Conservation (phyloP, 2,888 invertebrate species). For the Thecocarcelia acutangulata region DNA sequence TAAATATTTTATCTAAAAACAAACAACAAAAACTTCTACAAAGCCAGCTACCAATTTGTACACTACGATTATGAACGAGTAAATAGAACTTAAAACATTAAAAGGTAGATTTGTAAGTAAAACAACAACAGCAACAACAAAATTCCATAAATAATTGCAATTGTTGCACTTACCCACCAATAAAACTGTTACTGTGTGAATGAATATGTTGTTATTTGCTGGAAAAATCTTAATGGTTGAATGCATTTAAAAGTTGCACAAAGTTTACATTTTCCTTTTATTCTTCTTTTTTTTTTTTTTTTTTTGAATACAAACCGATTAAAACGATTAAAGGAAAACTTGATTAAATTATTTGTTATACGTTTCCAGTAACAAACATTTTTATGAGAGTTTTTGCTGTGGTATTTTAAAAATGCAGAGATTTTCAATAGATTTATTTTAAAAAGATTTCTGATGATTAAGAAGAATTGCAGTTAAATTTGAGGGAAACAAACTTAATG, state of each 20-base stretch:
- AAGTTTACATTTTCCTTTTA: neutral
- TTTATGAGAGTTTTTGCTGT: neutral
- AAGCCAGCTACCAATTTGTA: conserved; percentile 27
- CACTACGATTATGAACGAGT: neutral
- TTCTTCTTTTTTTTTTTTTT: too few relatives aligned
- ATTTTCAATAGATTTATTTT: neutral
- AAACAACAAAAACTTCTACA: conserved; percentile 5
- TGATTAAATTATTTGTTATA: conserved; percentile 35
- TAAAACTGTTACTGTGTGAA: conserved; percentile 2
- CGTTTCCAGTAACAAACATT: neutral
- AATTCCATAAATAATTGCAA: conserved; percentile 59
- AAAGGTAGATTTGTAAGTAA: conserved; percentile 5
- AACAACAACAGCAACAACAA: conserved; percentile 19
- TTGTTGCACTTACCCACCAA: conserved; percentile 50
- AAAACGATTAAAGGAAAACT: neutral
- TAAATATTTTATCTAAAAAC: conserved; percentile 39
- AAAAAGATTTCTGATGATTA: too few relatives aligned
- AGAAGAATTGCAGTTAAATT: too few relatives aligned
- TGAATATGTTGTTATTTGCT: neutral
- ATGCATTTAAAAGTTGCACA: conserved; percentile 41
- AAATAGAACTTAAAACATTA: conserved; percentile 11
- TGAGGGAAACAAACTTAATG: too few relatives aligned
- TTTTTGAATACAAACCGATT: neutral
- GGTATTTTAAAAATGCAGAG: conserved; percentile 15
- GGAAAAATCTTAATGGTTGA: conserved; percentile 60